Evolutionary conservation across 2,888 invertebrate genomes (phyloP), one percentile per base, ranked within the genome.

Genomic region (Diarsia mendica): DNA sequence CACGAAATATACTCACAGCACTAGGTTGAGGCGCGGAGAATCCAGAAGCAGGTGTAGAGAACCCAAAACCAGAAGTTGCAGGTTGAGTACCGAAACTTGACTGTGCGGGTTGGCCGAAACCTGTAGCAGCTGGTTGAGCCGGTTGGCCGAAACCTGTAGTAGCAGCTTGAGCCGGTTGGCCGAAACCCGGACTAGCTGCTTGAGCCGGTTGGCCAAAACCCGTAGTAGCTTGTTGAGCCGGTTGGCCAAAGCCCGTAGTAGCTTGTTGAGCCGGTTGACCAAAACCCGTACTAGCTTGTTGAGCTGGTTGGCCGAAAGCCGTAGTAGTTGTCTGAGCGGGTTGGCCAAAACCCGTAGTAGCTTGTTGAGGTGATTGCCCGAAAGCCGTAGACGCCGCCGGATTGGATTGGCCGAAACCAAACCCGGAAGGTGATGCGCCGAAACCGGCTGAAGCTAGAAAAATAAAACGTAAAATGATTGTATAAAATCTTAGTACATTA

Each of bases 1-100:
- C 63, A 44, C 15, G 0, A 11, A 70, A 18, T 61, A 60, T 60
- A 89, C 91, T 91, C 55, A 94, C 94, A 58, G 90, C 77, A 11
- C 83, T 79, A 6, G 90, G 73, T 76, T 90, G 92, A 10, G 93
- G 87, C 3, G 90, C 91, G 0, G 95, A 92, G 82, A 95, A 95
- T 0, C 95, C 95, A 0, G 94, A 92, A 0, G 94, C 75, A 0
- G 95, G 95, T 0, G 95, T 94, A 0, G 90, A 83, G 68, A 95
- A 94, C 0, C 91, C 89, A 55, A 94, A 93, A 0, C 91, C 89
- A 0, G 88, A 48, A 0, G 85, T 78, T 0, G 90, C 80, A 23
- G 77, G 65, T 28, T 48, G 63, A n/a, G 49, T 75, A 13, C 75
- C 75, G 39, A 94, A 93, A 0, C 90, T 88, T 80, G 0, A 87